Base-by-base conservation (phyloP, 2,888 invertebrate species). In the Aricia artaxerxes region DNA sequence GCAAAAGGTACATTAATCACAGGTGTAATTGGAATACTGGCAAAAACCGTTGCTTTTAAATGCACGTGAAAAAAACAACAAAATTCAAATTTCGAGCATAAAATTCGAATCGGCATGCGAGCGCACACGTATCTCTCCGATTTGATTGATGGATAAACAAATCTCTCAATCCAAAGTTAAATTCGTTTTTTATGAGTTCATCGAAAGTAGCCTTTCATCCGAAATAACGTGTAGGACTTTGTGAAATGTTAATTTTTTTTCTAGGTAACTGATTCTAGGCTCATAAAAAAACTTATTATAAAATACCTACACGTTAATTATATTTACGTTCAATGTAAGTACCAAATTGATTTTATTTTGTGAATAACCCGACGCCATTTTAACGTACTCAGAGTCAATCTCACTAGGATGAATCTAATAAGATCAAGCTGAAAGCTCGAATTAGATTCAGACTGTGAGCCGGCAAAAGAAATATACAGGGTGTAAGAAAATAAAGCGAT, bases 161-260 rank as follows among this genome's bases (percentile, higher is more conserved):
- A 69, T 69, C 69, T 69, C 69, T 69, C 31, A 69, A 69, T 69
- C 35, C 69, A 69, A 69, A 69, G 69, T 69, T 69, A 69, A 69
- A 69, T 69, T 69, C 69, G n/a, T 35, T 69, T 69, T 69, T 69
- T 69, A 69, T 69, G 69, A 38, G 69, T 69, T 69, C 69, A 38
- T 69, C 38, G 69, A 6, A 69, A 69, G 16, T 69, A 35, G 5
- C 5, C 35, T 69, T 69, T 69, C 69, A 69, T 38, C 69, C 69
- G 13, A 69, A 35, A 69, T 0, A 11, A 35, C 69, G 69, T 69
- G 35, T 35, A 31, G 11, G 7, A 4, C 49, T 38, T 1, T 69
- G 35, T 35, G 31, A 11, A 11, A 49, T 49, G 7, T 40, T 73
- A 7, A 44, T 0, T 2, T 7, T 57, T 79, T 77, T 40, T 76